A percentile compares a stretch with the other conserved stretches of the same genome.
phyloP scores from a whole-genome alignment of 2,888 invertebrate genomes.

The Callyntrura guangdongensis region DNA sequence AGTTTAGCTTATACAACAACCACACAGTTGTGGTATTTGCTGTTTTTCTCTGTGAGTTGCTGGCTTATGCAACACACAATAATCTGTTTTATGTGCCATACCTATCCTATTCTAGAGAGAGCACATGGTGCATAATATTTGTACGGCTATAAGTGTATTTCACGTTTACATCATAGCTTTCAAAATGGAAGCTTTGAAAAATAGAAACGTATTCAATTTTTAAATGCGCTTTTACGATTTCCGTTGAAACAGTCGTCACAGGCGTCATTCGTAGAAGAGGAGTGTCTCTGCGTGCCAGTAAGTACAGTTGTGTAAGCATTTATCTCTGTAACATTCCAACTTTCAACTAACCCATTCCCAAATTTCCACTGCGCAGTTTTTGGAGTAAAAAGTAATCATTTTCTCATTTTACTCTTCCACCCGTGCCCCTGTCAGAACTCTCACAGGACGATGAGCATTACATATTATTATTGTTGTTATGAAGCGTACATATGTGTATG shows the following conservation, averaged over 20 bases:
- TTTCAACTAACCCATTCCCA: no score
- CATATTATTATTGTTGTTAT: background rate
- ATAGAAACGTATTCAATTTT: background rate
- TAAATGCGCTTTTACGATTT: slow-evolving; percentile 14
- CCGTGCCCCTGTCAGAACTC: background rate
- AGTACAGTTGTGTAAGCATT: no score
- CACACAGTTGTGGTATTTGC: background rate
- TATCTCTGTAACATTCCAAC: no score
- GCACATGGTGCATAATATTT: background rate
- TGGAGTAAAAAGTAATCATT: background rate
- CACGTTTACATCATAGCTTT: background rate
- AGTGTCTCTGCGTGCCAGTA: background rate
- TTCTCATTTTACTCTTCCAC: background rate
- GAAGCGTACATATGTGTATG: background rate
- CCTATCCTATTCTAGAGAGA: background rate
- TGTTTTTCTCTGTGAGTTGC: no score
- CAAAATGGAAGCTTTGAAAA: background rate
- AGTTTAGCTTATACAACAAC: background rate
- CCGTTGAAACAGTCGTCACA: slow-evolving; percentile 14
- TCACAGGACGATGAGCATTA: background rate
- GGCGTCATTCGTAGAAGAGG: slow-evolving; percentile 4
- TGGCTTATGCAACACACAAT: no score
- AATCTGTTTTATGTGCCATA: slow-evolving; percentile 1
- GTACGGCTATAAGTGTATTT: background rate
- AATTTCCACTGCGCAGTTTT: no score